Base-by-base conservation (phyloP, 1,140 invertebrate species). In the Teleopsis dalmanni region DNA sequence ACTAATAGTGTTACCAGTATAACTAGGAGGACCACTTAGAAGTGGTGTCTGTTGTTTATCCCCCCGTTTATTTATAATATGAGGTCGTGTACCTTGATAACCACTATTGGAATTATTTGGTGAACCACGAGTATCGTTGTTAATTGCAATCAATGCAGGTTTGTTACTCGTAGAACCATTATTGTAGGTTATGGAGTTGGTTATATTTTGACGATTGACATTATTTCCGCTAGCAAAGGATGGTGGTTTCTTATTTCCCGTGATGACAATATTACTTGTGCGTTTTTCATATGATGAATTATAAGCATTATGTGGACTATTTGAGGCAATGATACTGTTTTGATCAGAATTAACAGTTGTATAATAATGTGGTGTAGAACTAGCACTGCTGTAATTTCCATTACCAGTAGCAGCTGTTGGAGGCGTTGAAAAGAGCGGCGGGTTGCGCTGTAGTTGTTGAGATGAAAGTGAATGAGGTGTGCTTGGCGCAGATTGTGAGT, bases 351-450 rank as follows among this genome's bases (percentile, higher is more conserved):
- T 53, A 52, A 61, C 57, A 34, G 52, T 54, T 23, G 57, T 56
- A 50, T 66, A 65, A 44, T 62, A 68, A 40, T 65, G 57, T 26
- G 62, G 56, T 10, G 62, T 62, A 13, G 62, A 62, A 52, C 63
- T 66, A 19, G 59, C 59, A 53, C 64, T 64, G 26, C 60, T 60
- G 26, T 67, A 67, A 21, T 61, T 59, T 13, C 49, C 45, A 11
- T n/a, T 42, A 10, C 29, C 36, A 31, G n/a, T 49, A 6, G 37
- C 43, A 6, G 27, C 40, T 36, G 29, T 48, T 13, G 66, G 66
- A 2, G 66, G 67, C 0, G 67, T 70, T 36, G 64, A 60, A 21
- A 70, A 70, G 35, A 70, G 33, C 14, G 67, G 64, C 4, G 64
- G 64, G 51, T 70, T 67, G 0, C 64, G 52, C 21, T 50, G 41